phyloP scores from a whole-genome alignment of 2,888 invertebrate species.

The Scaptomyza polygonia region DNA sequence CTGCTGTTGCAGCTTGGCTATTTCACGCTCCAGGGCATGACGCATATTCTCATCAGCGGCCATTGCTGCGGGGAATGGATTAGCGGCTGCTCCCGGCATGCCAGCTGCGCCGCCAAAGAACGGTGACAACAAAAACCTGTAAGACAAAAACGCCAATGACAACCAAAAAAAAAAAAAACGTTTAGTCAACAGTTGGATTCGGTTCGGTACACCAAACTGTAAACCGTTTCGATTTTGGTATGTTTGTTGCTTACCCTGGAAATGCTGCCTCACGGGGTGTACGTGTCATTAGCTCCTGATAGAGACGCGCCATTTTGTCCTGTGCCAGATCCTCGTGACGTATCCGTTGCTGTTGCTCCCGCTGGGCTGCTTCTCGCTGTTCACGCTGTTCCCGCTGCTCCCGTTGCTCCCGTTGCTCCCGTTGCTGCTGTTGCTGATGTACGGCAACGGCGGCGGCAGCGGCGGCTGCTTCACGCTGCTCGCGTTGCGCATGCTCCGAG shows the following conservation, averaged over 20 bases:
- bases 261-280: conserved; percentile 91
- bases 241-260: conserved; percentile 87
- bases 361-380: conserved; percentile 83
- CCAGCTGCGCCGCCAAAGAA: conserved; percentile 88
- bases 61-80: conserved; percentile 77
- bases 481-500: conserved; percentile 83
- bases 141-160: neutral
- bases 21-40: conserved; percentile 94
- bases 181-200: no score
- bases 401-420: conserved; percentile 29
- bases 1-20: conserved; percentile 92
- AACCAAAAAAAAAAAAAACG: no score
- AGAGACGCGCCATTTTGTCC: conserved; percentile 97
- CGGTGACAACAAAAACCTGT: conserved; percentile 92
- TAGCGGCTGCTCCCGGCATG: conserved; percentile 81
- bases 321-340: conserved; percentile 92
- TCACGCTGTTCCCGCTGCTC: conserved; percentile 89
- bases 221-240: no score
- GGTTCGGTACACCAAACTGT: no score
- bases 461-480: conserved; percentile 83
- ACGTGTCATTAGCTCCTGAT: conserved; percentile 96
- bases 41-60: conserved; percentile 93
- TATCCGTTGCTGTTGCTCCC: conserved; percentile 83
- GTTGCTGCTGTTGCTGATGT: conserved; percentile 85
- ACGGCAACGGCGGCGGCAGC: conserved; percentile 48